Conservation (phyloP, 1,140 invertebrate species). For the Lanistes nyassanus region DNA sequence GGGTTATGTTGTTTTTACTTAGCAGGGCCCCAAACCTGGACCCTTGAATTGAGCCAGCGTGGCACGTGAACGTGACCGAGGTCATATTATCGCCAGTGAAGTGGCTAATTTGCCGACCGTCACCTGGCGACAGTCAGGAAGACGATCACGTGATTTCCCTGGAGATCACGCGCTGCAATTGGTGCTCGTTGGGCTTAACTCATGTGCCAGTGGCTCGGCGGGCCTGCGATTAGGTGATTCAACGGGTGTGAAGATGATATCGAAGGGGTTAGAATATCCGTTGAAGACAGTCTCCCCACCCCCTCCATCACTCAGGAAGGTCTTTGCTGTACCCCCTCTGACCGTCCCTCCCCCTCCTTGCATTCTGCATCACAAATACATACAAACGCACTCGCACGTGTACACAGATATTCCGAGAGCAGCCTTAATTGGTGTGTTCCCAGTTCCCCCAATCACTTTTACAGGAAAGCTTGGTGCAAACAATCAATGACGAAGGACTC, state of each 20-base stretch:
- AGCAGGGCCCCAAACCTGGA: not conserved
- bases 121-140: conserved; percentile 14
- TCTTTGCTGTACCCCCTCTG: not conserved
- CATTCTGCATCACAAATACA: not conserved
- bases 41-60: not conserved
- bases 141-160: conserved; percentile 25
- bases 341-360: not conserved
- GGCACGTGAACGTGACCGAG: not conserved
- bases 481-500: too few species aligned
- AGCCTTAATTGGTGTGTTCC: too few species aligned
- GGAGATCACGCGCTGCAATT: conserved; percentile 17
- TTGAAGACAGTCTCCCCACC: not conserved
- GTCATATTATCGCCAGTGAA: not conserved
- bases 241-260: not conserved
- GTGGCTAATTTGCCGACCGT: conserved; percentile 18
- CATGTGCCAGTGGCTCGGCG: not conserved
- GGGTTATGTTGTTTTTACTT: not conserved
- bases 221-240: not conserved
- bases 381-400: conserved; percentile 3
- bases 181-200: not conserved
- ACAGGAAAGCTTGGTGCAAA: too few species aligned
- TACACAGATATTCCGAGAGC: too few species aligned
- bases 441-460: too few species aligned
- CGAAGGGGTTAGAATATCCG: not conserved
- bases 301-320: not conserved